phyloP scores from a whole-genome alignment of 2,888 invertebrate species.

The Orchestes rusci region DNA sequence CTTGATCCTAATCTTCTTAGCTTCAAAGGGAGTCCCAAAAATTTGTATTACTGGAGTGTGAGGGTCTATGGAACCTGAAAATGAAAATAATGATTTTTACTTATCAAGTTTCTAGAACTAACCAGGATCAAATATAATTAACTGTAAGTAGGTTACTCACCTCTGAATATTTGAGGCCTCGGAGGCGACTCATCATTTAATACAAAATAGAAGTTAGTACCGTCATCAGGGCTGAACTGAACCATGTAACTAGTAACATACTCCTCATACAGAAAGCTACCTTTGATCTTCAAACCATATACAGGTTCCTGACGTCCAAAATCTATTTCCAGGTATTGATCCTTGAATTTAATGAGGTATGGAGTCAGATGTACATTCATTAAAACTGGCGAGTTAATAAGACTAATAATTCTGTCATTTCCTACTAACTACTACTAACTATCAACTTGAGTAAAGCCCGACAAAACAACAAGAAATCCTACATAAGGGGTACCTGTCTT shows the following conservation, averaged over 20 bases:
- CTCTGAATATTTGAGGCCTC: slow-evolving; percentile 43
- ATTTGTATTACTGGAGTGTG: slow-evolving; percentile 53
- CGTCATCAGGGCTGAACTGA: slow-evolving; percentile 53
- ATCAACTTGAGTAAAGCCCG: too few relatives aligned
- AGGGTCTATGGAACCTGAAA: slow-evolving; percentile 52
- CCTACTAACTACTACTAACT: too few relatives aligned
- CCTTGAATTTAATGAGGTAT: slow-evolving; percentile 22
- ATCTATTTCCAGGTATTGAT: slow-evolving; percentile 60
- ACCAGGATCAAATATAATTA: too few relatives aligned
- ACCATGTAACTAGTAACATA: slow-evolving; percentile 74
- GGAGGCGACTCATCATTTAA: slow-evolving; percentile 38
- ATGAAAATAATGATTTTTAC: too few relatives aligned
- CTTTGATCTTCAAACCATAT: slow-evolving; percentile 67
- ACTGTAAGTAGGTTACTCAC: slow-evolving; percentile 41
- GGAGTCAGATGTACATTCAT: not conserved
- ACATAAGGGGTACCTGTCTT: too few relatives aligned
- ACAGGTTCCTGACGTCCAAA: slow-evolving; percentile 59
- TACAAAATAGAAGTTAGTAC: slow-evolving; percentile 51
- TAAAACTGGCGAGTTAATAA: not conserved
- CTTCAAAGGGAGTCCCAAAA: slow-evolving; percentile 67
- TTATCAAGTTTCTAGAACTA: too few relatives aligned
- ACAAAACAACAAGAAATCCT: too few relatives aligned
- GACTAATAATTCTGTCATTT: too few relatives aligned
- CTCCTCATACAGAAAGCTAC: slow-evolving; percentile 59
- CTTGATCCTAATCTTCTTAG: slow-evolving; percentile 61